A percentile compares a stretch with the other conserved stretches of the same genome.
phyloP scores from a whole-genome alignment of 1,140 invertebrate species.

The Maniola jurtina region DNA sequence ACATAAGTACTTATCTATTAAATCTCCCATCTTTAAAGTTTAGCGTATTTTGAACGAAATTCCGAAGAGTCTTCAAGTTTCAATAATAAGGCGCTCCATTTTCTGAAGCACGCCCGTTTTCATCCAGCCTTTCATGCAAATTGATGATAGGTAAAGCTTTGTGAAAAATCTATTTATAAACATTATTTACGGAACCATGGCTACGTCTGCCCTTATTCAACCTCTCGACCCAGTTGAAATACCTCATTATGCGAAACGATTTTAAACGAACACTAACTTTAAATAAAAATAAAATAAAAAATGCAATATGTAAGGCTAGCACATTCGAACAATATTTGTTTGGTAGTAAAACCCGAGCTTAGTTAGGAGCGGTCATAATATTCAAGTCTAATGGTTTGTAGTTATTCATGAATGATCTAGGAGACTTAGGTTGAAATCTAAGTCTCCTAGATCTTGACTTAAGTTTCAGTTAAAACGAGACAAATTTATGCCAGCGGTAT shows the following conservation, averaged over 20 bases:
- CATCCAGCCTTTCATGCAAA: slow-evolving; percentile 23
- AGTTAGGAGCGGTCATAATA: no score
- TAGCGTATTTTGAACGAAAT: neutral
- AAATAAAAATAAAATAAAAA: neutral
- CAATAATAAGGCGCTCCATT: slow-evolving; percentile 16
- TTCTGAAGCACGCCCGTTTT: slow-evolving; percentile 22
- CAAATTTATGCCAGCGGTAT: no score
- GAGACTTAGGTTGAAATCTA: no score
- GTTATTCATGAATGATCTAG: no score
- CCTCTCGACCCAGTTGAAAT: neutral
- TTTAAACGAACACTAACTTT: neutral
- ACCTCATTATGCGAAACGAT: neutral
- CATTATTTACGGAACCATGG: slow-evolving; percentile 18
- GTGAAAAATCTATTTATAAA: slow-evolving; percentile 18
- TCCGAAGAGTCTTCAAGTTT: neutral
- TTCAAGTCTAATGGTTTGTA: no score
- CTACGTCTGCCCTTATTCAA: neutral
- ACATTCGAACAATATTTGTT: no score
- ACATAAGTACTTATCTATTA: no score
- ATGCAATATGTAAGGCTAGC: neutral
- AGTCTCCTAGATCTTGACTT: no score
- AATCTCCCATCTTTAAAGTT: no score
- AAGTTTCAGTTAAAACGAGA: no score
- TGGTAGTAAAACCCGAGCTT: no score
- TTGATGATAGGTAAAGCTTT: slow-evolving; percentile 15